phyloP scores from a whole-genome alignment of 2,113 vertebrate species.

The Tetraodon nigroviridis region DNA sequence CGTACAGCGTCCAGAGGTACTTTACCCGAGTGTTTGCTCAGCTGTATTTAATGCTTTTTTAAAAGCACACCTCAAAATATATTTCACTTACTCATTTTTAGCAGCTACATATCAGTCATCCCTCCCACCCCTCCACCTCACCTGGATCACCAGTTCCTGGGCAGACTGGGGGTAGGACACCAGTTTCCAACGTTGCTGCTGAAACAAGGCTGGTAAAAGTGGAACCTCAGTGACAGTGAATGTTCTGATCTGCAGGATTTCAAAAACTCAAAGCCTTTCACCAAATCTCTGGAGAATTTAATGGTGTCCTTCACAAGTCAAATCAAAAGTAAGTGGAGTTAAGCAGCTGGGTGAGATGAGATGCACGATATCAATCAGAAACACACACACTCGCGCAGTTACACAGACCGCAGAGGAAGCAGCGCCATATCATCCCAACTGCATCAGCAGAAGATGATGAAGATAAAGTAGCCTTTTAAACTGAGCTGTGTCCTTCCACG shows the following conservation, averaged over 20 bases:
- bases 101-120: conserved; percentile 84
- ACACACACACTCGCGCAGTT: too few species aligned
- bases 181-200: not conserved
- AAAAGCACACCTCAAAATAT: not conserved
- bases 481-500: not conserved
- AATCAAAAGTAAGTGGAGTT: conserved; percentile 44
- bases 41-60: too few species aligned
- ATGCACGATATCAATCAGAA: too few species aligned
- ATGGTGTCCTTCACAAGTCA: conserved; percentile 80
- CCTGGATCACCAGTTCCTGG: conserved; percentile 51
- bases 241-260: conserved; percentile 70
- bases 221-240: not conserved
- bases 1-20: conserved; percentile 76
- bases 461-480: too few species aligned
- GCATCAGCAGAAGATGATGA: too few species aligned
- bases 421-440: too few species aligned
- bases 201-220: not conserved
- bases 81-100: conserved; percentile 20
- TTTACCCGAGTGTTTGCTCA: not conserved
- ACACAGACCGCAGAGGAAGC: too few species aligned
- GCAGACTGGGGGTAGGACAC: conserved; percentile 65
- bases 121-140: conserved; percentile 89
- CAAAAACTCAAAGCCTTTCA: conserved; percentile 73
- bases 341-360: too few species aligned
- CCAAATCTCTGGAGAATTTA: conserved; percentile 87